Conservation (phyloP, 2,113 vertebrate genomes). For the Entelurus aequoreus region DNA sequence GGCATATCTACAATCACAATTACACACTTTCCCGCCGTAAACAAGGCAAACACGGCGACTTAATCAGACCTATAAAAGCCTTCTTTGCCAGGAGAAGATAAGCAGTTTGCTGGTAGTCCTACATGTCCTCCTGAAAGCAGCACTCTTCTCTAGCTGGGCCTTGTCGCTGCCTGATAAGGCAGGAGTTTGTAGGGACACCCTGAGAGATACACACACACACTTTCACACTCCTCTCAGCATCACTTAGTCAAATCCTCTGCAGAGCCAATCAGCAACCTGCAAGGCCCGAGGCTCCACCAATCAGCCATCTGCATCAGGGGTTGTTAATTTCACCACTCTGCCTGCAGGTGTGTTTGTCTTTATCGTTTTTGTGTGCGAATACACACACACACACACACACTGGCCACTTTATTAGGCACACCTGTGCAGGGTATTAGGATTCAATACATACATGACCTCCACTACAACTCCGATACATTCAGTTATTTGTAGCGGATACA, state of each 20-base stretch:
- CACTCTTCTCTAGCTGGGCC: conserved; percentile 62
- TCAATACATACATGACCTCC: neutral
- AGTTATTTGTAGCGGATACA: too few relatives aligned
- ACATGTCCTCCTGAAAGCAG: conserved; percentile 63
- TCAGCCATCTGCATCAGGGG: conserved; percentile 46
- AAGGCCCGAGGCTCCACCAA: conserved; percentile 55
- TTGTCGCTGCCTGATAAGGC: conserved; percentile 72
- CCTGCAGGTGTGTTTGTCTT: conserved; percentile 43
- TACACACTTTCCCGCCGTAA: conserved; percentile 19
- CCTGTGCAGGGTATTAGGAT: neutral
- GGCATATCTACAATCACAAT: conserved; percentile 29
- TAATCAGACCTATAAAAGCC: conserved; percentile 69
- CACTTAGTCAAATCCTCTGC: conserved; percentile 34
- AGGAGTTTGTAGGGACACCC: conserved; percentile 54
- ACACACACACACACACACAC: neutral
- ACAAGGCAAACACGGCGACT: conserved; percentile 38
- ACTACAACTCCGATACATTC: too few relatives aligned
- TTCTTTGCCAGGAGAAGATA: conserved; percentile 71
- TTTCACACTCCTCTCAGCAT: conserved; percentile 18
- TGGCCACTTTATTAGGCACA: neutral
- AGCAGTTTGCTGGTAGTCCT: conserved; percentile 60
- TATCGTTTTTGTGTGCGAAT: conserved; percentile 2
- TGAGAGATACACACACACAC: conserved; percentile 30
- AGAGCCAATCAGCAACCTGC: conserved; percentile 40
- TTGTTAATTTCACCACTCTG: conserved; percentile 59